A percentile compares a stretch with the other conserved stretches of the same genome.
Evolutionary conservation across 2,888 invertebrate genomes (phyloP).

Genomic region (Rhamnusium bicolor): DNA sequence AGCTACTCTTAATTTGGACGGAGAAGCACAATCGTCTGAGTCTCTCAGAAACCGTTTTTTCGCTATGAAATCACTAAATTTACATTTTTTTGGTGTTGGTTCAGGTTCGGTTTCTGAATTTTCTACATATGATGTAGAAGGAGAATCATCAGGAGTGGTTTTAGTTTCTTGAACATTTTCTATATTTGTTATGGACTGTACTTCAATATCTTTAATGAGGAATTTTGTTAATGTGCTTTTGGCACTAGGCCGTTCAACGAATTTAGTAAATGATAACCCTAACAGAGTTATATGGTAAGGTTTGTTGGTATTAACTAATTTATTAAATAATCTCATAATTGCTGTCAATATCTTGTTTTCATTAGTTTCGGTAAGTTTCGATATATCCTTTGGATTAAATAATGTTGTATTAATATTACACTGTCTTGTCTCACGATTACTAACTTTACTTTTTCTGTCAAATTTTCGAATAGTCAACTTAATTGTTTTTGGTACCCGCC

Average conservation of each 20-base stretch:
- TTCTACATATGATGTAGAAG: conserved; percentile 68
- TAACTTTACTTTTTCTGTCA: conserved; percentile 77
- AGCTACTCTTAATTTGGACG: conserved; percentile 80
- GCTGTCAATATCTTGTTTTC: conserved; percentile 79
- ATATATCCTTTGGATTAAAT: conserved; percentile 68
- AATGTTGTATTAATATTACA: conserved; percentile 81
- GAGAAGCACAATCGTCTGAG: conserved; percentile 75
- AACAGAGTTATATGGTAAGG: conserved; percentile 86
- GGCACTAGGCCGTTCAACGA: conserved; percentile 81
- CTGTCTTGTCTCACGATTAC: conserved; percentile 84
- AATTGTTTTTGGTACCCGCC: conserved; percentile 83
- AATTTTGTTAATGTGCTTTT: conserved; percentile 79
- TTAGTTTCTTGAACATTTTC: conserved; percentile 70
- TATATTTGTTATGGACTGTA: conserved; percentile 82
- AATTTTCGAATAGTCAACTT: conserved; percentile 84
- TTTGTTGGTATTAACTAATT: conserved; percentile 80
- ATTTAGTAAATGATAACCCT: conserved; percentile 88
- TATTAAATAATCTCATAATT: conserved; percentile 84
- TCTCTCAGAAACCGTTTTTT: conserved; percentile 33
- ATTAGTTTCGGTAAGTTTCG: conserved; percentile 72
- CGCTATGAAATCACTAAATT: conserved; percentile 62
- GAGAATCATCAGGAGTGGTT: conserved; percentile 33
- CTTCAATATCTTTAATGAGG: conserved; percentile 84
- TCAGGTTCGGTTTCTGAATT: conserved; percentile 79
- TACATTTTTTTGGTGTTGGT: conserved; percentile 84